Evolutionary conservation across 2,797 vertebrate genomes (phyloP), one percentile per base, ranked within the genome.

Genomic region (Ptychobarbus kaznakovi): DNA sequence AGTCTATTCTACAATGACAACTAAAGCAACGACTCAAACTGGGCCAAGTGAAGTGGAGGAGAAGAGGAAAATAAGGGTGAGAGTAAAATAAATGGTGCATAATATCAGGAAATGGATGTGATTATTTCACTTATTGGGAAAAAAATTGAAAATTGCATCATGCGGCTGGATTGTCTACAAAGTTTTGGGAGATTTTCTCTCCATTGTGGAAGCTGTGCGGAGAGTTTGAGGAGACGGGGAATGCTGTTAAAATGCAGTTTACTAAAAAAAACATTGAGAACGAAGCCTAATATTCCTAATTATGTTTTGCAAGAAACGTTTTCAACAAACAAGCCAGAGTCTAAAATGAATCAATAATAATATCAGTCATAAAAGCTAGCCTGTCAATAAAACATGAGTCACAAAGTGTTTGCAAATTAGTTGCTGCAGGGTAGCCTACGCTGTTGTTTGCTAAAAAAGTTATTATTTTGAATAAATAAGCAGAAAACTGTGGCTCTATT

Each of bases 51-150:
- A 81, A 44, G 81, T 74, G 81, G 44, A 84, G 58, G 51, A 42
- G 16, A 70, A 75, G 70, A 42, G 32, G 44, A 78, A 70, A 79
- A 78, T 72, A 73, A 15, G 25, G 66, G 81, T 42, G 73, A 63
- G 61, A 53, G 80, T 74, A 56, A 75, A 82, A 83, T 49, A 80
- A 87, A 87, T 66, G 58, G 40, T 56, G 13, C 22, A 8, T 58
- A 81, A 61, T 83, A 68, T 84, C 40, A 84, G 72, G 70, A 85
- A 79, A 88, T 72, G 63, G 61, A 56, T 86, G 73, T 80, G 74
- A 85, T 88, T 90, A 81, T 87, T 90, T 86, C 40, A 87, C 83
- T 85, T 82, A 81, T 82, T 76, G 32, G 78, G 75, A 44, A 78
- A 56, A 56, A 83, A 84, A 88, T 86, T 80, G 82, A 78, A 86